A percentile compares a stretch with the other conserved stretches of the same genome.
Evolutionary conservation across 2,113 vertebrate species (phyloP).

Genomic region (Haemorhous mexicanus): DNA sequence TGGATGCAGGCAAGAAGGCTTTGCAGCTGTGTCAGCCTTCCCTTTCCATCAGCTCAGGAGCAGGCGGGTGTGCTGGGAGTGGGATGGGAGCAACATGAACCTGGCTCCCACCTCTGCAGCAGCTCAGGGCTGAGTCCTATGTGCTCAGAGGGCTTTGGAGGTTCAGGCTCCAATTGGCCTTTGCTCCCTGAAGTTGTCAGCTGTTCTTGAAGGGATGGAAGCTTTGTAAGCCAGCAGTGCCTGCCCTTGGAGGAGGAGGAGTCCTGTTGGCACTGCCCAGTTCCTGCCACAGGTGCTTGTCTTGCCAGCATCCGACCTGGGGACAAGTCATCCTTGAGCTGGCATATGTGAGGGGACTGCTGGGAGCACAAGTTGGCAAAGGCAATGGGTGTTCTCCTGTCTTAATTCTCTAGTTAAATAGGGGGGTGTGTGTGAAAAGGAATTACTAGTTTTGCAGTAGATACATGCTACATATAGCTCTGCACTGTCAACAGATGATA

Average conservation of each 20-base stretch:
- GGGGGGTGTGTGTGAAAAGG: background rate
- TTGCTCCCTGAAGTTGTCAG: background rate
- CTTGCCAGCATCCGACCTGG: background rate
- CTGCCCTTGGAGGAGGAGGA: background rate
- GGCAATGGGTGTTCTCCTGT: background rate
- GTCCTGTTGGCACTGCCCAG: background rate
- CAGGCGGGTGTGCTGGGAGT: rapidly evolving
- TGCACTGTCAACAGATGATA: background rate
- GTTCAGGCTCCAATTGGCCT: rapidly evolving
- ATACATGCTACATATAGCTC: background rate
- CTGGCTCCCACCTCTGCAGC: background rate
- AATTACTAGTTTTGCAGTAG: background rate
- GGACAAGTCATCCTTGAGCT: background rate
- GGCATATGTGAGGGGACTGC: background rate
- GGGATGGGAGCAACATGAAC: rapidly evolving
- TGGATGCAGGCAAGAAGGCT: background rate
- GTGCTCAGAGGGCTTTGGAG: background rate
- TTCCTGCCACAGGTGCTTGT: background rate
- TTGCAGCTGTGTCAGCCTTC: background rate
- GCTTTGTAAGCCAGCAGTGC: background rate
- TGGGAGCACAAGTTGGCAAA: background rate
- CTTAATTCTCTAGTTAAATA: background rate
- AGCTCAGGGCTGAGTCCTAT: background rate
- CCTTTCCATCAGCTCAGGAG: background rate
- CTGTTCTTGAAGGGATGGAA: background rate